These are phyloP conservation scores for Momotus momota DNA, from an alignment of 2,797 vertebrate species.

Conservation along the genomic window DNA sequence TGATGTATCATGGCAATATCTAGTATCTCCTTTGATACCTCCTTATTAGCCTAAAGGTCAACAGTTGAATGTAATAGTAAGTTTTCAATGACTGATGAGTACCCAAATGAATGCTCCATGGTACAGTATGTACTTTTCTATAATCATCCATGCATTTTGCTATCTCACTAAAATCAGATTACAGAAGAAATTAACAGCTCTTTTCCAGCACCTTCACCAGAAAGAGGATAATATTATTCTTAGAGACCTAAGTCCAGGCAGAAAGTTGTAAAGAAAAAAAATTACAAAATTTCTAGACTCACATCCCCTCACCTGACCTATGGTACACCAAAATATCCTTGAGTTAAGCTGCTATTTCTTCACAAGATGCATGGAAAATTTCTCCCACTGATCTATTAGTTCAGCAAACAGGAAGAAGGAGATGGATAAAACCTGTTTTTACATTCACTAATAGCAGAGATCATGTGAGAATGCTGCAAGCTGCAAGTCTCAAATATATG, in stretches of 20 bases:
- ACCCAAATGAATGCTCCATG: not conserved
- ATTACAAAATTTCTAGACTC: not conserved
- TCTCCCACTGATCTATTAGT: slow-evolving; percentile 45
- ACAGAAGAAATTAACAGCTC: not conserved
- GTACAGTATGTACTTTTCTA: not conserved
- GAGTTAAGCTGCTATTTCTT: slow-evolving; percentile 35
- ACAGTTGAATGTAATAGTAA: not conserved
- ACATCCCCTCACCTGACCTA: not conserved
- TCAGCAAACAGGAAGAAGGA: slow-evolving; percentile 38
- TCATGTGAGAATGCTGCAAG: slow-evolving; percentile 46
- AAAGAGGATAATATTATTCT: not conserved
- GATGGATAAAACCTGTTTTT: slow-evolving; percentile 41
- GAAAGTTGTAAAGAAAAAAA: not conserved
- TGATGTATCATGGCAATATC: not conserved
- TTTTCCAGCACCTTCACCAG: not conserved
- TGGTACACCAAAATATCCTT: slow-evolving; percentile 28
- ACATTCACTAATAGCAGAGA: slow-evolving; percentile 47
- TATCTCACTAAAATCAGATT: not conserved
- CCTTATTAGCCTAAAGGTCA: not conserved
- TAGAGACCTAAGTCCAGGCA: not conserved
- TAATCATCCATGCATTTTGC: not conserved
- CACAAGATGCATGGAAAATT: slow-evolving; percentile 29
- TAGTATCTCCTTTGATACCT: not conserved
- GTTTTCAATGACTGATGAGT: not conserved
- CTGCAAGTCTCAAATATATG: slow-evolving; percentile 39